Evolutionary conservation across 2,113 vertebrate species (phyloP), one percentile per base, ranked within the genome.

Genomic region (Pseudolaguvia tuberculata): DNA sequence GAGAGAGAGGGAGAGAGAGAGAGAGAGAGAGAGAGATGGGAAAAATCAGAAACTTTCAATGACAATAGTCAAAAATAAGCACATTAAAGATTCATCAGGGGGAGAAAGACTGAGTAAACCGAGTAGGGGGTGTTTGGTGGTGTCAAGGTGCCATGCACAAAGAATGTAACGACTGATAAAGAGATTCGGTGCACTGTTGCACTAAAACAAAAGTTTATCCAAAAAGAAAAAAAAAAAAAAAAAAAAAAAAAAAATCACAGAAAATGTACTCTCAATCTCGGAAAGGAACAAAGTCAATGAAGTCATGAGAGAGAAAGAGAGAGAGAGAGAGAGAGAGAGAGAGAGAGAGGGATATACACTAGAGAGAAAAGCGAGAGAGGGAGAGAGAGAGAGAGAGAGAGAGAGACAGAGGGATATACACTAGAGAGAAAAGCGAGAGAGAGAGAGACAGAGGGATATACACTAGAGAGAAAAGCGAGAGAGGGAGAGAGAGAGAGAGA

Each of bases 81-180:
- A 39, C 35, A 66, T 72, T 67, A 76, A 66, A 72, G 45, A 76
- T 72, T 76, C 52, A 75, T 59, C 58, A 66, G 23, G 55, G 35
- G 55, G 21, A 59, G 29, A 52, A 65, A 73, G 47, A 35, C 23
- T 47, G 68, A 72, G 48, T 47, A 50, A 48, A 67, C 15, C 2
- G 63, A 67, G 63, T 27, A 67, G 47, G 15, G 23, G 50, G 39
- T 5, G 39, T n/a, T n/a, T n/a, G 39, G 17, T 2, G 17, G 5
- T 8, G 15, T 50, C 42, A 27, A 23, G 62, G 62, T 66, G 21
- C 62, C 4, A 0, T 20, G 45, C 45, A 50, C 45, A 67, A 66
- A 27, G 63, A 66, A 18, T 8, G 5, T 27, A 25, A 9, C 18
- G 29, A 59, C 69, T 29, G 48, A 2, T 59, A 27, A 65, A 56